Conservation (phyloP, 2,888 invertebrate species). For the Sesamia inferens region DNA sequence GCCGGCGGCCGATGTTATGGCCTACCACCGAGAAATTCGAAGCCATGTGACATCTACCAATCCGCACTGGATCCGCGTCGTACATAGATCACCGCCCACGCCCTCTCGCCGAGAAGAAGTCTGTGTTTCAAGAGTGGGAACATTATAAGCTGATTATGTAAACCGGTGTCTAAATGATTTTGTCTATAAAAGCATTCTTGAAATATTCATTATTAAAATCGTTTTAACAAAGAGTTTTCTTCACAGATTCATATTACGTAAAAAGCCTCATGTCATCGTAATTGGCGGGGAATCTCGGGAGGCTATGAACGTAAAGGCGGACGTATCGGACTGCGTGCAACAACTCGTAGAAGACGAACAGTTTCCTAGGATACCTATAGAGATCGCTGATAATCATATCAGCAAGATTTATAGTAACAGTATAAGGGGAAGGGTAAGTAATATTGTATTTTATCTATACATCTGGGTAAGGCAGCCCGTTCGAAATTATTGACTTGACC, state of each 20-base stretch:
- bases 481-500: neutral
- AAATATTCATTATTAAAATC: neutral
- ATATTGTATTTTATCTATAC: neutral
- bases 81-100: no score
- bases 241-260: slow-evolving; percentile 94
- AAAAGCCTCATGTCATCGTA: slow-evolving; percentile 98
- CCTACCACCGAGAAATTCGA: no score
- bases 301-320: slow-evolving; percentile 94
- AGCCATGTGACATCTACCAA: no score
- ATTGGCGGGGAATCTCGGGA: slow-evolving; percentile 97
- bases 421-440: slow-evolving; percentile 93
- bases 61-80: no score
- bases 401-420: slow-evolving; percentile 98
- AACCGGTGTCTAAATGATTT: neutral
- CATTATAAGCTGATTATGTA: neutral
- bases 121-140: no score
- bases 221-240: neutral
- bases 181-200: neutral
- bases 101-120: no score
- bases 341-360: slow-evolving; percentile 95
- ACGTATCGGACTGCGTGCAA: slow-evolving; percentile 93
- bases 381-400: slow-evolving; percentile 98
- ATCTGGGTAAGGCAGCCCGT: neutral
- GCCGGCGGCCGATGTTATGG: no score
- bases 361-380: slow-evolving; percentile 96